A percentile compares a stretch with the other conserved stretches of the same genome.
Evolutionary conservation across 2,113 vertebrate genomes (phyloP).

Genomic region (Lophotis ruficrista): DNA sequence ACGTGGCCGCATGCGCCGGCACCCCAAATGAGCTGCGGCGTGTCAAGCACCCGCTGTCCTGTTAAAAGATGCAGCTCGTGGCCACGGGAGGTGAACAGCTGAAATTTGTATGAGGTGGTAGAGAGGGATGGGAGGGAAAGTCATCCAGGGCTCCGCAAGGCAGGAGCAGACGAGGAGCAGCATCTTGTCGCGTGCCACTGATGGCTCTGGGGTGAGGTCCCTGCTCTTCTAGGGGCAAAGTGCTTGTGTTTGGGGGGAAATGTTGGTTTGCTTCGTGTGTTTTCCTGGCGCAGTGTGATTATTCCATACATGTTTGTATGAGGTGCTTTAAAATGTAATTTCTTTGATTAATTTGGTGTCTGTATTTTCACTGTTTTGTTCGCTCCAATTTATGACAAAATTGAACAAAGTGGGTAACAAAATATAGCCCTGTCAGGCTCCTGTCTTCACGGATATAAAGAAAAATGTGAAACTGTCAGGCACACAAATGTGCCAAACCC

Average conservation of each 20-base stretch:
- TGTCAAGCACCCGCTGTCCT: fast-evolving
- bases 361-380: constrained; percentile 59
- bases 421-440: constrained; percentile 73
- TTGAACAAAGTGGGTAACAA: constrained; percentile 71
- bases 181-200: fast-evolving
- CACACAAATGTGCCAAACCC: constrained; percentile 71
- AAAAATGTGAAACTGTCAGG: constrained; percentile 78
- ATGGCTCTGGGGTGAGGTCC: not conserved
- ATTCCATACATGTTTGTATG: constrained; percentile 29
- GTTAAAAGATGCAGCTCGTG: not conserved
- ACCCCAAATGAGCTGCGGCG: not conserved
- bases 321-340: constrained; percentile 64
- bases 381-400: constrained; percentile 72
- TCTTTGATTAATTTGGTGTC: constrained; percentile 74
- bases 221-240: not conserved
- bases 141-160: not conserved
- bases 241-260: not conserved
- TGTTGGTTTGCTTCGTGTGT: not conserved
- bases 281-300: not conserved
- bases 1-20: fast-evolving
- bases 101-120: not conserved
- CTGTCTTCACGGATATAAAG: constrained; percentile 75
- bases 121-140: not conserved
- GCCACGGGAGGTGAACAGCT: not conserved
- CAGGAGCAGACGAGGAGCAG: not conserved